Percentiles rank a stretch among this genome's conserved stretches.
phyloP scores from a whole-genome alignment of 92 coral and sea anemone genomes.

The Ricordea florida region DNA sequence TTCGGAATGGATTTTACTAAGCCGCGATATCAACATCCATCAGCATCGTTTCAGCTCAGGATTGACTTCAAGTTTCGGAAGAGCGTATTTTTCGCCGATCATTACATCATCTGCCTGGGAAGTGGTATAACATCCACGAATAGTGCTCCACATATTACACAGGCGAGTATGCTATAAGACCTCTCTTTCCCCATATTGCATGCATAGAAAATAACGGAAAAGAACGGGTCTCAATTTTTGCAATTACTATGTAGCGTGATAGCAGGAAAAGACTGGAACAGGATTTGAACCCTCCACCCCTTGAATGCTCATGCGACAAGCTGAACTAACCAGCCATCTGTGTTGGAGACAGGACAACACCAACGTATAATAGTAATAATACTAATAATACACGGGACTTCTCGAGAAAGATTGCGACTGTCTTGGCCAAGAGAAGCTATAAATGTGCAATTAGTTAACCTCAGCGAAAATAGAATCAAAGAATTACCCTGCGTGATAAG shows the following conservation, averaged over 20 bases:
- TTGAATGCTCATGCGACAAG: too few species aligned
- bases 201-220: neutral
- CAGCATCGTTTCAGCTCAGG: neutral
- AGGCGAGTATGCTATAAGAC: neutral
- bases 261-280: too few species aligned
- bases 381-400: too few species aligned
- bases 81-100: slow-evolving; percentile 38
- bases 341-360: too few species aligned
- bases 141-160: slow-evolving; percentile 21
- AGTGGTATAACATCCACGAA: neutral
- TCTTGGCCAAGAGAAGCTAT: too few species aligned
- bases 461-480: too few species aligned
- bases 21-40: slow-evolving; percentile 29
- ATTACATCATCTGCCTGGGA: slow-evolving; percentile 39
- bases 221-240: neutral
- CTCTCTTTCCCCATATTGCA: neutral
- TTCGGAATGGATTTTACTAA: slow-evolving; percentile 62
- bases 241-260: neutral
- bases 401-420: too few species aligned
- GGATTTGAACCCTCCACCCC: too few species aligned
- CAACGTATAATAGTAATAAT: too few species aligned
- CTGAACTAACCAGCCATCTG: too few species aligned
- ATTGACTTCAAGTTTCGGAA: slow-evolving; percentile 29
- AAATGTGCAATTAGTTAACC: too few species aligned
- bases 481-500: too few species aligned